Evolutionary conservation across 35 echinoderm and acorn worm genomes (phyloP), one percentile per base, ranked within the genome.

Genomic region (Anneissia japonica): DNA sequence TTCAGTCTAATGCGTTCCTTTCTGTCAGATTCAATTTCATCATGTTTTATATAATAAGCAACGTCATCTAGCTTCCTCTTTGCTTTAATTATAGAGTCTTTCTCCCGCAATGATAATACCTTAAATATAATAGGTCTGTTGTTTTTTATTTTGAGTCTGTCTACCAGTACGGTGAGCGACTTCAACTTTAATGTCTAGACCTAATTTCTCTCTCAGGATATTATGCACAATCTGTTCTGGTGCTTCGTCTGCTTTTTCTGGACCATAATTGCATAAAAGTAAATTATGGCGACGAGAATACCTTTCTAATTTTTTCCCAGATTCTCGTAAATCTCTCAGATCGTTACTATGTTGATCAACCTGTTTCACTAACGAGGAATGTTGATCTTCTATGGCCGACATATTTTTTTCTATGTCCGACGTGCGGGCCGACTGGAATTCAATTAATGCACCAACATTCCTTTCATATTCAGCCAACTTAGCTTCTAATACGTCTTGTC

Each of bases 71-170:
- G 76, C 34, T 78, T 78, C 13, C 76, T 33, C 34, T 78, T 78
- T 23, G 76, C 76, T 33, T 33, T 23, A 14, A 32, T 13, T 23
- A 78, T 78, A 23, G 11, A 29, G 34, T 78, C 76, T 78, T 33
- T 78, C 76, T 29, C 31, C 13, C 34, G 13, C 11, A 31, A 29
- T 78, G 76, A 78, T 13, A 23, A 29, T 23, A 78, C 76, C 34
- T 78, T 78, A 33, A 32, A 78, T 23, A 78, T 78, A 33, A 78
- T 78, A 14, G 76, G 76, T 78, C 76, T 78, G 26, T 29, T 23
- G n/a, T n/a, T n/a, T 11, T 32, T 33, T 33, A 78, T 78, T 33
- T 11, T 32, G 26, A 23, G 26, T 78, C 13, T 11, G 12, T 78
- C 31, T 78, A 29, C 76, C 76, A 78, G 34, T 11, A 29, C 76